Conservation (phyloP, 1,140 invertebrate genomes). For the Cotesia typhae region DNA sequence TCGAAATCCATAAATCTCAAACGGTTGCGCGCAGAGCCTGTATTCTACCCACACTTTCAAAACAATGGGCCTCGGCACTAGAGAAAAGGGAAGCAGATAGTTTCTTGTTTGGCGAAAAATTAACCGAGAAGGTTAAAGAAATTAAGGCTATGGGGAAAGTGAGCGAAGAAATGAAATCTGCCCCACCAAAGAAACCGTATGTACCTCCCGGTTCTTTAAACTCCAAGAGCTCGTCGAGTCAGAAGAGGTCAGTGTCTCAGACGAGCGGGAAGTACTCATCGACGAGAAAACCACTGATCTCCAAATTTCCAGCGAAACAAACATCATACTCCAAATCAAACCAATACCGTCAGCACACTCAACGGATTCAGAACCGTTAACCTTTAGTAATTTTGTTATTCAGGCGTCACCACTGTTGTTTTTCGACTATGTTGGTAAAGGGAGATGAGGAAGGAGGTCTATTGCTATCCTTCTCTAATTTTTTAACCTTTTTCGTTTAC, state of each 20-base stretch:
- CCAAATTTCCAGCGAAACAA: constrained; percentile 22
- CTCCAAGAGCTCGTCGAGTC: neutral
- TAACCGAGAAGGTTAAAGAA: constrained; percentile 31
- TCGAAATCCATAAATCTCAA: neutral
- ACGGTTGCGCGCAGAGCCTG: neutral
- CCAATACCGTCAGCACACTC: neutral
- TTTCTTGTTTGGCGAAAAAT: constrained; percentile 41
- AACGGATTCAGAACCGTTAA: constrained; percentile 4
- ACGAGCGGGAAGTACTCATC: constrained; percentile 1
- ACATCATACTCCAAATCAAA: neutral
- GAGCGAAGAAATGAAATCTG: constrained; percentile 22
- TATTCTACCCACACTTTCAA: constrained; percentile 22
- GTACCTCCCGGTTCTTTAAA: neutral
- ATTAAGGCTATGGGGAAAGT: constrained; percentile 20
- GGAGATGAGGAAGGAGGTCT: no score
- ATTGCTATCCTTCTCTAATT: no score
- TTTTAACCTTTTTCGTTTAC: no score
- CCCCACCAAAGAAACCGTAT: neutral
- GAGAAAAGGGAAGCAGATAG: constrained; percentile 43
- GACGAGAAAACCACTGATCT: neutral
- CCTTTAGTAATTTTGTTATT: no score
- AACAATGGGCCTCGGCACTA: constrained; percentile 39
- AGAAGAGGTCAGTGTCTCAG: neutral
- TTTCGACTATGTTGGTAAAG: no score
- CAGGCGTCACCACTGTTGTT: no score